Percentiles rank a stretch among this genome's conserved stretches.
Evolutionary conservation across 2,113 vertebrate genomes (phyloP).

Genomic region (Nipponia nippon): DNA sequence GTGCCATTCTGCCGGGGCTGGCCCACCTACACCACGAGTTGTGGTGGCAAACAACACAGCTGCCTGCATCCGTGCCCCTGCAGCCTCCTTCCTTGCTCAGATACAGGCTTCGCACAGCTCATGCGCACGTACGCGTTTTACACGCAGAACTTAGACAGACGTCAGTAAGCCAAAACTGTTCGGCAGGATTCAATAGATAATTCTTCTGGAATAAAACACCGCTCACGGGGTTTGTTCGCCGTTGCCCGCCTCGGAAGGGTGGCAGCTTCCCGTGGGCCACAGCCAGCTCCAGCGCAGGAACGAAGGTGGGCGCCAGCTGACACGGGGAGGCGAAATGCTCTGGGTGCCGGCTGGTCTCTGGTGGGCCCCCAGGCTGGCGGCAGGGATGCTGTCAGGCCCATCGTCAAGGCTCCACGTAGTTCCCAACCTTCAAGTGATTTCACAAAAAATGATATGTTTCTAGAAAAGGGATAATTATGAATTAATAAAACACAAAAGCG

Average conservation of each 20-base stretch:
- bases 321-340: not conserved
- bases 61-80: not conserved
- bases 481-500: not conserved
- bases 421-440: not conserved
- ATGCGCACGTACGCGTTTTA: rapidly evolving
- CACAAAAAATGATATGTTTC: not conserved
- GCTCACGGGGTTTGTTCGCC: not conserved
- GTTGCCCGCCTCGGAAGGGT: not conserved
- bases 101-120: too few species aligned
- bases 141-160: not conserved
- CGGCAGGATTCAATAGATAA: not conserved
- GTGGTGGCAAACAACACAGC: not conserved
- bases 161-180: not conserved
- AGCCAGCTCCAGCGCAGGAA: not conserved
- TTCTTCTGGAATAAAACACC: not conserved
- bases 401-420: not conserved
- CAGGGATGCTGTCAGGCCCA: not conserved
- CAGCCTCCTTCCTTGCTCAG: not conserved
- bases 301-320: not conserved
- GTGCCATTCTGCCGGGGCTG: not conserved
- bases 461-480: not conserved
- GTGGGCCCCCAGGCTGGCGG: not conserved
- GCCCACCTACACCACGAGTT: rapidly evolving
- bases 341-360: not conserved
- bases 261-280: not conserved